These are phyloP conservation scores for Planococcus citri DNA, from an alignment of 1,140 invertebrate genomes.

Conservation along the genomic window DNA sequence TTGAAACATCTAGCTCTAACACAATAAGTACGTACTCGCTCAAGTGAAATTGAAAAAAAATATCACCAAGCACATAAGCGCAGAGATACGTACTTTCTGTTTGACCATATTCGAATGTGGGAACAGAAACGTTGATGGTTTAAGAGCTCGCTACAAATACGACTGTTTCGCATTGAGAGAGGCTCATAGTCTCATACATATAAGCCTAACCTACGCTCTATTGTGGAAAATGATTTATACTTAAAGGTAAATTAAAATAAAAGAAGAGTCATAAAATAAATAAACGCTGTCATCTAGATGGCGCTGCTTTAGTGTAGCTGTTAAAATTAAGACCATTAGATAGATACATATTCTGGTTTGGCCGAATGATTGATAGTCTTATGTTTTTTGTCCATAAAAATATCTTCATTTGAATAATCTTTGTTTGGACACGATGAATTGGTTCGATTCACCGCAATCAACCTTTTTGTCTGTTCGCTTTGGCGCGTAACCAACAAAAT, in stretches of 20 bases:
- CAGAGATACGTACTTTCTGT: no score
- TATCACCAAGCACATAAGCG: no score
- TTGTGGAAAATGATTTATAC: not conserved
- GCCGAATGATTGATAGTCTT: not conserved
- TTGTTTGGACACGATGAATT: constrained; percentile 8
- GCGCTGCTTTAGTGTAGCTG: not conserved
- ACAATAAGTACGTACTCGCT: no score
- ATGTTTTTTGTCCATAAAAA: constrained; percentile 2
- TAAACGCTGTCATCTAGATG: constrained; percentile 6
- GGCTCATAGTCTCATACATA: no score
- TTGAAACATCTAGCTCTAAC: no score
- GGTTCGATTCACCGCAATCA: constrained; percentile 11
- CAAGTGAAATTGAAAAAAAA: no score
- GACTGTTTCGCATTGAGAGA: no score
- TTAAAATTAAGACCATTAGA: constrained; percentile 1
- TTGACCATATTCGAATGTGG: not conserved
- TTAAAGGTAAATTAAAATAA: not conserved
- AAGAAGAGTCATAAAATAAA: not conserved
- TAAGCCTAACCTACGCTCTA: not conserved
- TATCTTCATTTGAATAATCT: constrained; percentile 20
- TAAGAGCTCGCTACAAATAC: no score
- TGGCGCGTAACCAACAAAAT: constrained; percentile 16
- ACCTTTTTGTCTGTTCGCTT: not conserved
- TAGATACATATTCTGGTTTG: not conserved
- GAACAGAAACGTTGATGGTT: not conserved